These are phyloP conservation scores for Pantherophis guttatus DNA, from an alignment of 2,113 vertebrate genomes.

Conservation along the genomic window DNA sequence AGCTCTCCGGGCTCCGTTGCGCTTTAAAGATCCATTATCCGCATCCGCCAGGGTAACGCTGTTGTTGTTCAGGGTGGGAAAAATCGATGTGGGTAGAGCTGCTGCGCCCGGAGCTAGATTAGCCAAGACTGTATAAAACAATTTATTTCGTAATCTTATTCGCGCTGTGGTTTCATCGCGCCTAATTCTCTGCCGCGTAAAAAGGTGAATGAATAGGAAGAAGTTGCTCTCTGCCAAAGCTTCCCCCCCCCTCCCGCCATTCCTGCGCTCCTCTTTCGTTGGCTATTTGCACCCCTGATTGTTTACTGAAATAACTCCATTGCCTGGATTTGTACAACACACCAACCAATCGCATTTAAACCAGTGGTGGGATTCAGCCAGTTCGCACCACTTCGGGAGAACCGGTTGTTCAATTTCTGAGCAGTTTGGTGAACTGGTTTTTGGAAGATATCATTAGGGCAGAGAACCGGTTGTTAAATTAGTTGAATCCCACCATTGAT, in stretches of 20 bases:
- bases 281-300: not conserved
- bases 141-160: not conserved
- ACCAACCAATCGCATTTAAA: not conserved
- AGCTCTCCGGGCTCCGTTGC: not conserved
- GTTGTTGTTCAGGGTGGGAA: not conserved
- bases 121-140: not conserved
- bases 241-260: not conserved
- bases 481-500: too few species aligned
- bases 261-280: not conserved
- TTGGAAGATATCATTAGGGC: too few species aligned
- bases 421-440: too few species aligned
- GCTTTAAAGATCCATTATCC: not conserved
- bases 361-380: too few species aligned
- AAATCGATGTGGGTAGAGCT: not conserved
- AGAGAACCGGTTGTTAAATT: too few species aligned
- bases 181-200: not conserved
- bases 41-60: not conserved
- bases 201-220: not conserved
- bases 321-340: not conserved
- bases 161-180: not conserved
- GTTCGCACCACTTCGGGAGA: too few species aligned
- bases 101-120: not conserved
- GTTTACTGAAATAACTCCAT: not conserved
- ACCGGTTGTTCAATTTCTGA: too few species aligned
- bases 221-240: not conserved